These are phyloP conservation scores for Drosophila borealis DNA, from an alignment of 2,888 invertebrate genomes.

Conservation along the genomic window DNA sequence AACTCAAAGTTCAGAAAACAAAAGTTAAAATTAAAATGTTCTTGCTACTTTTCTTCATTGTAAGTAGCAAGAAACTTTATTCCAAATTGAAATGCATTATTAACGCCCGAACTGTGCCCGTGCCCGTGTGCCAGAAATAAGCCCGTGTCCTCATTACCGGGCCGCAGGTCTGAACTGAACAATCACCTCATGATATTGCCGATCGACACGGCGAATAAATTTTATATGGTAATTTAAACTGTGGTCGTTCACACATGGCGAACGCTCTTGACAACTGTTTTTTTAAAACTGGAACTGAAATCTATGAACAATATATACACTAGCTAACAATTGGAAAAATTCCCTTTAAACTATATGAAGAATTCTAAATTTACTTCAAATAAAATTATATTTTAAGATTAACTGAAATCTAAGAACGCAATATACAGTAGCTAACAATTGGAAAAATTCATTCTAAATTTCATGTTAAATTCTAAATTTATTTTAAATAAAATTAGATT, in stretches of 20 bases:
- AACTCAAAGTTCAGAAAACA: constrained; percentile 55
- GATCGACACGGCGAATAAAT: constrained; percentile 54
- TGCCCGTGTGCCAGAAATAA: constrained; percentile 1
- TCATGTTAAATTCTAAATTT: too few relatives aligned
- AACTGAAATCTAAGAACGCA: too few relatives aligned
- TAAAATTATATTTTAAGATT: too few relatives aligned
- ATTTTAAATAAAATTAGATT: background rate
- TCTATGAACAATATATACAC: constrained; percentile 1
- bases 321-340: background rate
- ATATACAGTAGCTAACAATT: too few relatives aligned
- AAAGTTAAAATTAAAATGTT: constrained; percentile 15
- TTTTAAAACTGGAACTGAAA: constrained; percentile 8
- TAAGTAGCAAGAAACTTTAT: background rate
- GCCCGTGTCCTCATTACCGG: constrained; percentile 15
- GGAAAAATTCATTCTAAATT: too few relatives aligned
- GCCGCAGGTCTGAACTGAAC: constrained; percentile 15
- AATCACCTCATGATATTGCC: constrained; percentile 49
- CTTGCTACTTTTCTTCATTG: background rate
- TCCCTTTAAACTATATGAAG: too few relatives aligned
- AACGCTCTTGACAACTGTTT: constrained; percentile 59
- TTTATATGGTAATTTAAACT: constrained; percentile 63
- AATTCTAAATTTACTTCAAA: too few relatives aligned
- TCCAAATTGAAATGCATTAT: too few relatives aligned
- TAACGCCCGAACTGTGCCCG: constrained; percentile 22
- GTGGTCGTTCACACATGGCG: constrained; percentile 48